Conservation (phyloP, 2,888 invertebrate genomes). For the Hirudinaria manillensis region DNA sequence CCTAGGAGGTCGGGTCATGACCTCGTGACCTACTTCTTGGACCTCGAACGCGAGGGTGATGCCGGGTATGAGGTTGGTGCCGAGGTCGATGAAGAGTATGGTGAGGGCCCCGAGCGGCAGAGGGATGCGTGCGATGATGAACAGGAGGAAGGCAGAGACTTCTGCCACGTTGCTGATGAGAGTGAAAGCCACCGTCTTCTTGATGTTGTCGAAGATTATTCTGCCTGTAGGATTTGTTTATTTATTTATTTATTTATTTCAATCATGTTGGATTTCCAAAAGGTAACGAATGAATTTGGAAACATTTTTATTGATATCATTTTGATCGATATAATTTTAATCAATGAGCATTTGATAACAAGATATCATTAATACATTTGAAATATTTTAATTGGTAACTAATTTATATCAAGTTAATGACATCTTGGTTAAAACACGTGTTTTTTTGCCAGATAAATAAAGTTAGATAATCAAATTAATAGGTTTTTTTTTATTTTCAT, state of each 20-base stretch:
- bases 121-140: constrained; percentile 33
- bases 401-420: too few species aligned
- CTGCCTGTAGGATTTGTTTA: constrained; percentile 27
- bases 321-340: too few species aligned
- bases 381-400: too few species aligned
- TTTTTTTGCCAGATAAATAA: constrained; percentile 1
- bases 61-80: constrained; percentile 32
- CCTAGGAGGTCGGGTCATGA: constrained; percentile 83
- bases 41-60: constrained; percentile 29
- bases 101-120: constrained; percentile 34
- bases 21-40: constrained; percentile 83
- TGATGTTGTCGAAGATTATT: constrained; percentile 41
- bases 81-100: constrained; percentile 34
- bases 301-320: not conserved
- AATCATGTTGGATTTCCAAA: too few species aligned
- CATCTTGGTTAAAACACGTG: too few species aligned
- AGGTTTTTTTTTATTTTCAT: not conserved
- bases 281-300: not conserved
- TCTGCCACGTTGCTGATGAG: constrained; percentile 40
- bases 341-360: too few species aligned
- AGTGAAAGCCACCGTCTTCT: constrained; percentile 41
- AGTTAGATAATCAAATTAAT: not conserved
- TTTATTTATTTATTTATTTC: too few species aligned
- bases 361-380: too few species aligned
- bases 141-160: constrained; percentile 39